A percentile compares a stretch with the other conserved stretches of the same genome.
These are phyloP conservation scores for Paraplagusia blochii DNA, from an alignment of 2,113 vertebrate species.

Conservation along the genomic window DNA sequence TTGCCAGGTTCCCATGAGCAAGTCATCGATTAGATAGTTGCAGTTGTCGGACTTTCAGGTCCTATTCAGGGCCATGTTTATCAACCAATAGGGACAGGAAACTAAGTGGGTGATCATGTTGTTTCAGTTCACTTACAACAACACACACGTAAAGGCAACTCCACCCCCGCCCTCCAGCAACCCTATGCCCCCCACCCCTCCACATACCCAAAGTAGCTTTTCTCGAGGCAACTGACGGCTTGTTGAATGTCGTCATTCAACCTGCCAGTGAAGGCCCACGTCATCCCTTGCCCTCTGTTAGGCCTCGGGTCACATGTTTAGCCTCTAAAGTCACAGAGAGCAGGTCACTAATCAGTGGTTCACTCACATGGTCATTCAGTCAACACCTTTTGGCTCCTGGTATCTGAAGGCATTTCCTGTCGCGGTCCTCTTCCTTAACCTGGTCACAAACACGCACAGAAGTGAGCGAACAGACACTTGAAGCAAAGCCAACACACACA, in stretches of 20 bases:
- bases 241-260: conserved; percentile 50
- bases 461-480: conserved; percentile 13
- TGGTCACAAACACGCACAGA: conserved; percentile 40
- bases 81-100: conserved; percentile 44
- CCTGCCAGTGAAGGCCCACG: conserved; percentile 5
- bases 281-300: conserved; percentile 8
- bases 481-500: conserved; percentile 15
- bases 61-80: conserved; percentile 12
- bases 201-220: conserved; percentile 5
- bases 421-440: conserved; percentile 41
- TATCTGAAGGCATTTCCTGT: conserved; percentile 59
- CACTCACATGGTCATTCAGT: conserved; percentile 32
- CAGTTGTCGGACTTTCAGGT: conserved; percentile 1
- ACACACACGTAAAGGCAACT: conserved; percentile 31
- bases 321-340: conserved; percentile 25
- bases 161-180: background rate
- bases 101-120: conserved; percentile 73
- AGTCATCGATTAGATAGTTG: conserved; percentile 13
- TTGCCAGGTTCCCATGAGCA: background rate
- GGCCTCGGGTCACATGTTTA: conserved; percentile 8
- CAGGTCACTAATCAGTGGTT: conserved; percentile 17
- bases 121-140: conserved; percentile 66
- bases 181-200: conserved; percentile 1
- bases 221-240: conserved; percentile 37
- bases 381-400: conserved; percentile 57